These are phyloP conservation scores for Elgaria multicarinata DNA, from an alignment of 2,113 vertebrate species.

Conservation along the genomic window DNA sequence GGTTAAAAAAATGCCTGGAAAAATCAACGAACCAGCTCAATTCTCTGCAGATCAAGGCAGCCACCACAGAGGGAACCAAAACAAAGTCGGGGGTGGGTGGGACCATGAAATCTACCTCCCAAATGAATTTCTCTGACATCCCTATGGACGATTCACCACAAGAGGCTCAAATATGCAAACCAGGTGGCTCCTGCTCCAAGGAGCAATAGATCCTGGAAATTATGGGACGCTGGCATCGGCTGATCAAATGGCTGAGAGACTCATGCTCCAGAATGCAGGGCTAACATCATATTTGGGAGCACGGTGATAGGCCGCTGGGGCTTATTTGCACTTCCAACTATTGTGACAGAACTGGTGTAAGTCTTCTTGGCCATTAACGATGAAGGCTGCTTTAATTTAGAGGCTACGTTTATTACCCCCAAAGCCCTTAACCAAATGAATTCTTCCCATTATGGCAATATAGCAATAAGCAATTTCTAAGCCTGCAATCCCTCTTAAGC, in stretches of 20 bases:
- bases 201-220: neutral
- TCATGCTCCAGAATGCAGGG: neutral
- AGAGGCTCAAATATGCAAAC: neutral
- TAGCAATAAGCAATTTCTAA: conserved; percentile 36
- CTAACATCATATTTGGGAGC: neutral
- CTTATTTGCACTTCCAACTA: neutral
- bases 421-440: conserved; percentile 30
- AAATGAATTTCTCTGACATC: no score
- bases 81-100: no score
- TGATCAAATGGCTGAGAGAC: neutral
- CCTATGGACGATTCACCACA: neutral
- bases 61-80: no score
- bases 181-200: neutral
- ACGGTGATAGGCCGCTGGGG: neutral
- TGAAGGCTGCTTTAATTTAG: conserved; percentile 48
- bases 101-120: no score
- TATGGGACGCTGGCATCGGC: neutral
- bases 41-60: no score
- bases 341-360: neutral
- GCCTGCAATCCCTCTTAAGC: conserved; percentile 40
- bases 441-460: conserved; percentile 30
- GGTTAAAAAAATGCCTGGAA: no score
- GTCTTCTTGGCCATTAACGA: conserved; percentile 29
- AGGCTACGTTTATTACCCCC: conserved; percentile 19
- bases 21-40: no score